A percentile compares a stretch with the other conserved stretches of the same genome.
Evolutionary conservation across 2,113 vertebrate genomes (phyloP).

Genomic region (Cisticola juncidis): DNA sequence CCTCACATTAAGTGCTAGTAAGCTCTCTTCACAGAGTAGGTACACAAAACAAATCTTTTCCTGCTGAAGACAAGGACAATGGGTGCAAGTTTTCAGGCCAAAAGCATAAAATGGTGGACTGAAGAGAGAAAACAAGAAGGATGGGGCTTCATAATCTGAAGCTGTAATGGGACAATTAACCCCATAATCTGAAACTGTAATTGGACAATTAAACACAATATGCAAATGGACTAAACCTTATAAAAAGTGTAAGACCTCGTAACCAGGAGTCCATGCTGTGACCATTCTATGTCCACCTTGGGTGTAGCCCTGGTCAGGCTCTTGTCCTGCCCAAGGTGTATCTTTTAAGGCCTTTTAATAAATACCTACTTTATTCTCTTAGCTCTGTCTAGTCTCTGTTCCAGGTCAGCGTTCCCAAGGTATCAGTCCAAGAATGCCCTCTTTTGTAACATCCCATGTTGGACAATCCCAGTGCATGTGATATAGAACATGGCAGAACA

Average conservation of each 20-base stretch:
- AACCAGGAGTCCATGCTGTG: neutral
- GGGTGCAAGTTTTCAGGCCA: neutral
- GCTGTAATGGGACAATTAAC: too few relatives aligned
- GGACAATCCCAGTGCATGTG: neutral
- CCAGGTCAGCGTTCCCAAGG: neutral
- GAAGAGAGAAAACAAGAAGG: neutral
- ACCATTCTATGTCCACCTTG: neutral
- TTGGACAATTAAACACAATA: neutral
- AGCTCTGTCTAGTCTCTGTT: neutral
- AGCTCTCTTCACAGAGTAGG: neutral
- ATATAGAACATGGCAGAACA: neutral
- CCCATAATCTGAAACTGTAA: neutral
- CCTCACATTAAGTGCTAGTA: neutral
- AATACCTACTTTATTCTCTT: neutral
- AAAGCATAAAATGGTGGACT: neutral
- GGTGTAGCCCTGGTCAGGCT: neutral
- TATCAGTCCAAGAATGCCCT: neutral
- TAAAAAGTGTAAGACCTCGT: neutral
- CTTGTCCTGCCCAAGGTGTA: neutral
- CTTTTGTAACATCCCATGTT: neutral
- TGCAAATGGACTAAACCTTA: neutral
- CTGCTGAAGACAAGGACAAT: neutral
- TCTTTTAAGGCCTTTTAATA: neutral
- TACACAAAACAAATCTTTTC: neutral
- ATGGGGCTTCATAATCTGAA: neutral